phyloP scores from a whole-genome alignment of 2,888 invertebrate genomes.

The Epirrhoe alternata region DNA sequence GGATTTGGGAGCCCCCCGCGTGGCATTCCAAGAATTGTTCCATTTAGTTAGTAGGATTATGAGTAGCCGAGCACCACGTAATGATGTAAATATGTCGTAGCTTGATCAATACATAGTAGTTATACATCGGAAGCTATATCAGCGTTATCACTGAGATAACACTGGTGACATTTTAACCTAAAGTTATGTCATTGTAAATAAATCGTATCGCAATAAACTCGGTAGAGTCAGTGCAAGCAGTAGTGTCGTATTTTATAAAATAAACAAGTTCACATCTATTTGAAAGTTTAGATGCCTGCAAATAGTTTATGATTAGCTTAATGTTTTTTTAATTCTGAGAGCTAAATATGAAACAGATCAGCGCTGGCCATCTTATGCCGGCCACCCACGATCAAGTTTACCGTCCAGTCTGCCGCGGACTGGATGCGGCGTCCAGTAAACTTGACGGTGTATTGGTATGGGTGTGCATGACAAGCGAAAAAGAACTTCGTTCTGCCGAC shows the following conservation, averaged over 20 bases:
- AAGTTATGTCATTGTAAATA: conserved; percentile 44
- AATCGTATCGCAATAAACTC: conserved; percentile 18
- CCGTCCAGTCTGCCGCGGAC: too few relatives aligned
- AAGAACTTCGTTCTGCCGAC: too few relatives aligned
- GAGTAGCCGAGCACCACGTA: neutral
- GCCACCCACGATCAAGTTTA: too few relatives aligned
- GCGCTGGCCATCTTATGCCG: neutral
- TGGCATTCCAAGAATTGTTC: conserved; percentile 16
- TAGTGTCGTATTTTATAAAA: neutral
- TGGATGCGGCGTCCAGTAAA: too few relatives aligned
- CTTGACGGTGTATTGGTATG: too few relatives aligned
- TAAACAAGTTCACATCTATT: neutral
- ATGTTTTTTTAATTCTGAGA: neutral
- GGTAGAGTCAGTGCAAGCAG: neutral
- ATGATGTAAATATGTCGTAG: conserved; percentile 6
- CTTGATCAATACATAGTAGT: conserved; percentile 9
- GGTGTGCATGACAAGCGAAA: too few relatives aligned
- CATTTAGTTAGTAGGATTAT: neutral
- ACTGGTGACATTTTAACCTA: conserved; percentile 46
- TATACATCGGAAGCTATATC: conserved; percentile 37
- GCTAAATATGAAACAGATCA: neutral
- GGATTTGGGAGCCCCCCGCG: conserved; percentile 4
- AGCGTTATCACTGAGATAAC: conserved; percentile 50
- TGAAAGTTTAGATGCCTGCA: too few relatives aligned
- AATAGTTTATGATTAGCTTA: too few relatives aligned